These are phyloP conservation scores for Tachina grossa DNA, from an alignment of 2,888 invertebrate genomes.

Conservation along the genomic window DNA sequence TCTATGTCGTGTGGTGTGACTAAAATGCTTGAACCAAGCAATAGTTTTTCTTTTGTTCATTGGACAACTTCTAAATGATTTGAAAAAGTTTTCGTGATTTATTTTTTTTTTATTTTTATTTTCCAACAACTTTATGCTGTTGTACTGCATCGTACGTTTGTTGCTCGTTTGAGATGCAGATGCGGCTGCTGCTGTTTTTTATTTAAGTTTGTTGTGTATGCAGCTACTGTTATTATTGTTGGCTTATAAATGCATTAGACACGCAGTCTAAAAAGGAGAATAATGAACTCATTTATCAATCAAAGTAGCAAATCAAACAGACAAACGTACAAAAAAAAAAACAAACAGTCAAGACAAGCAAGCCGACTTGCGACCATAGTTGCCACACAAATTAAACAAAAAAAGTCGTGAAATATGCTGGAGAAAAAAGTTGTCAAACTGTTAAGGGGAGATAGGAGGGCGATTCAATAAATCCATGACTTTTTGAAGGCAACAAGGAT, in stretches of 20 bases:
- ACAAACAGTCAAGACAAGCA: conserved; percentile 40
- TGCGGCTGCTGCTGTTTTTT: conserved; percentile 27
- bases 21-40: conserved; percentile 42
- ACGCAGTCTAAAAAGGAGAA: conserved; percentile 69
- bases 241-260: conserved; percentile 68
- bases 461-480: too few relatives aligned
- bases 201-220: conserved; percentile 25
- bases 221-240: conserved; percentile 52
- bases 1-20: not conserved
- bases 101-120: not conserved
- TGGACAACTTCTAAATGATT: conserved; percentile 36
- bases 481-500: too few relatives aligned
- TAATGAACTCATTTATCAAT: conserved; percentile 71
- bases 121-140: not conserved
- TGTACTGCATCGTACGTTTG: conserved; percentile 36
- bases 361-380: conserved; percentile 9
- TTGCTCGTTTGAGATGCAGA: conserved; percentile 32
- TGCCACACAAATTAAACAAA: too few relatives aligned
- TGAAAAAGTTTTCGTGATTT: conserved; percentile 46
- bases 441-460: too few relatives aligned
- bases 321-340: conserved; percentile 53
- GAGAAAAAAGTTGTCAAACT: too few relatives aligned
- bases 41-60: conserved; percentile 38
- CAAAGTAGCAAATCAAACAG: conserved; percentile 69
- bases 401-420: too few relatives aligned